Evolutionary conservation across 2,888 invertebrate genomes (phyloP).

Genomic region (Idaea aversata): DNA sequence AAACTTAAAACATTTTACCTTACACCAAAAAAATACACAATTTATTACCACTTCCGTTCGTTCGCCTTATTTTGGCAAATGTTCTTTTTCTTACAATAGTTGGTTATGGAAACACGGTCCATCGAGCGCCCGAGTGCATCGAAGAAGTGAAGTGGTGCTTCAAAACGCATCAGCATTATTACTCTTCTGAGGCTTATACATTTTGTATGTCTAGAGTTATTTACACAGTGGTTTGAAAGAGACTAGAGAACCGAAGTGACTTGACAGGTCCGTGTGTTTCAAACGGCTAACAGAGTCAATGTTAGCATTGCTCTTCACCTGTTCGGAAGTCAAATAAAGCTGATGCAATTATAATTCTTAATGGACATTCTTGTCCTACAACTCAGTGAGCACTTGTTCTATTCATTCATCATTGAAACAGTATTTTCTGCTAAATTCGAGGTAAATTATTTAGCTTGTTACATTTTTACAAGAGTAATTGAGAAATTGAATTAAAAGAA

Average conservation of each 20-base stretch:
- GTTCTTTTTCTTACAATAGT: no score
- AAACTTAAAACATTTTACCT: no score
- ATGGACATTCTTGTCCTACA: constrained; percentile 18
- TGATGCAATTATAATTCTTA: constrained; percentile 40
- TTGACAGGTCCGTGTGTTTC: constrained; percentile 27
- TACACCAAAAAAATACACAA: no score
- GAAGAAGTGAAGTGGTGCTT: constrained; percentile 47
- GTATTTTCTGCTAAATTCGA: not conserved
- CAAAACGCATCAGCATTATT: constrained; percentile 60
- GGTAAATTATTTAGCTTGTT: not conserved
- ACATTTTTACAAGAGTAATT: not conserved
- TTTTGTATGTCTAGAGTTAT: constrained; percentile 39
- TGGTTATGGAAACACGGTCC: constrained; percentile 48
- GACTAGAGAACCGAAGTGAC: constrained; percentile 35
- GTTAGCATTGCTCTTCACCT: constrained; percentile 53
- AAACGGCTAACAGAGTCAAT: constrained; percentile 44
- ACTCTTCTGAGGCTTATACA: constrained; percentile 50
- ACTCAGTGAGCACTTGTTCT: not conserved
- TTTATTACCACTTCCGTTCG: no score
- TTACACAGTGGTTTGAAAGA: constrained; percentile 36
- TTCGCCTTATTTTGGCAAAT: no score
- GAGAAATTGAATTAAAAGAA: not conserved
- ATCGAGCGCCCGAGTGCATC: constrained; percentile 50
- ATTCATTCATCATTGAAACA: not conserved
- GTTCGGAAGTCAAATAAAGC: constrained; percentile 46